Base-by-base conservation (phyloP, 2,113 vertebrate species). In the Stictonetta naevosa region DNA sequence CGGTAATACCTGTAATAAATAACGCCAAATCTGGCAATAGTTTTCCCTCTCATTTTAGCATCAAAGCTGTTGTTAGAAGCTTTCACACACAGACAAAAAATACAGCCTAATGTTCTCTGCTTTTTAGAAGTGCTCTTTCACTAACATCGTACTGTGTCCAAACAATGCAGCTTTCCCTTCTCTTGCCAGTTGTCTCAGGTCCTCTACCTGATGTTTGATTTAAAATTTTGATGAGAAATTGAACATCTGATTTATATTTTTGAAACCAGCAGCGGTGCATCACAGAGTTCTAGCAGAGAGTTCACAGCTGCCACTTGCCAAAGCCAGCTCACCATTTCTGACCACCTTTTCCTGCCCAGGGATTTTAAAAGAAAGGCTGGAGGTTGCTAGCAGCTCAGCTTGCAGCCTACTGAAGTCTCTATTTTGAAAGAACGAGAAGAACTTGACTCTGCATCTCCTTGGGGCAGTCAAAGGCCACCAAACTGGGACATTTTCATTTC, bases 21-120 rank as follows among this genome's bases (percentile, higher is more conserved):
- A 86, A 63, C n/a, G 53, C 40, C 36, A 68, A 42, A 74, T 12
- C 88, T 62, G 84, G 80, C 59, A 66, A 28, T 15, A 71, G 72
- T 89, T 86, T 83, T 38, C 67, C 28, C 82, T 94, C 86, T 62
- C n/a, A 36, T 90, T 93, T 92, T 44, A 75, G 28, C 81, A 83
- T 94, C 83, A 56, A 89, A 86, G 44, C 55, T 74, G 71, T 36
- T 7, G 0, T 89, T 84, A 58, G 56, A 50, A 86, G 60, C 67
- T 90, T 48, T 91, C 48, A 19, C 73, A 50, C 50, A n/a, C 64
- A 81, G 79, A 67, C 64, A 83, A 63, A 81, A 75, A 88, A 72
- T 28, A 26, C 44, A 85, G 50, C 81, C 53, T 66, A 8, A 74
- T 33, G 38, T 53, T 68, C 69, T 46, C 50, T 25, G 59, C 71